phyloP scores from a whole-genome alignment of 2,888 invertebrate genomes.

The Chymomyza procnemis region DNA sequence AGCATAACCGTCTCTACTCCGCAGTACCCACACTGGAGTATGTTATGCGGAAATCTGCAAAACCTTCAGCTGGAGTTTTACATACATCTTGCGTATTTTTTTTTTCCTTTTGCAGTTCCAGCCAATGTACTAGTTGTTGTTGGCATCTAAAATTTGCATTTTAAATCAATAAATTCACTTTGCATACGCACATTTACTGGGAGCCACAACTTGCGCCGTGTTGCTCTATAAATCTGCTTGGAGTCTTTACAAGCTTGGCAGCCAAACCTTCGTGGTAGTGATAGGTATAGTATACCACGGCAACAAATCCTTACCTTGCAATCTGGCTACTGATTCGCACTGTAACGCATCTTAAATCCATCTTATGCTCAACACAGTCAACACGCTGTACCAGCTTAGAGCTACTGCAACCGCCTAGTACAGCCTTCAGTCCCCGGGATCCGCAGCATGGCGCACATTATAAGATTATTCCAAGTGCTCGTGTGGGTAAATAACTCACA shows the following conservation, averaged over 20 bases:
- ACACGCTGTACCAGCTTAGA: background rate
- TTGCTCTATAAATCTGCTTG: constrained; percentile 68
- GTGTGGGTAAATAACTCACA: constrained; percentile 52
- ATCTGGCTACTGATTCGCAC: constrained; percentile 33
- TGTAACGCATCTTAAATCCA: constrained; percentile 4
- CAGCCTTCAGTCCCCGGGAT: background rate
- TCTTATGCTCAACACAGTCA: background rate
- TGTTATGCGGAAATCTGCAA: constrained; percentile 69
- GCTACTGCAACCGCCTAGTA: background rate
- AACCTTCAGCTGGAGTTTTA: constrained; percentile 47
- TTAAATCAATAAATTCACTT: constrained; percentile 78
- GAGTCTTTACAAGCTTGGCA: constrained; percentile 19
- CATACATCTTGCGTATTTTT: constrained; percentile 2
- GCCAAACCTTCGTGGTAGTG: background rate
- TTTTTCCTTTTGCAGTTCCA: background rate
- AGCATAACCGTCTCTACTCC: background rate
- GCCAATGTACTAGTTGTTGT: constrained; percentile 20
- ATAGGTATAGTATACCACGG: background rate
- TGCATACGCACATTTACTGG: constrained; percentile 66
- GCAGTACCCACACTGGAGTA: constrained; percentile 37
- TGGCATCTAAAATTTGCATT: constrained; percentile 75
- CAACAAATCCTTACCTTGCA: background rate
- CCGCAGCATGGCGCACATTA: constrained; percentile 35
- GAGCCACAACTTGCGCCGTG: constrained; percentile 55
- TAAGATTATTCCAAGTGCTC: constrained; percentile 55